Evolutionary conservation across 2,888 invertebrate genomes (phyloP), one percentile per base, ranked within the genome.

Genomic region (Xestia rhomboidea): DNA sequence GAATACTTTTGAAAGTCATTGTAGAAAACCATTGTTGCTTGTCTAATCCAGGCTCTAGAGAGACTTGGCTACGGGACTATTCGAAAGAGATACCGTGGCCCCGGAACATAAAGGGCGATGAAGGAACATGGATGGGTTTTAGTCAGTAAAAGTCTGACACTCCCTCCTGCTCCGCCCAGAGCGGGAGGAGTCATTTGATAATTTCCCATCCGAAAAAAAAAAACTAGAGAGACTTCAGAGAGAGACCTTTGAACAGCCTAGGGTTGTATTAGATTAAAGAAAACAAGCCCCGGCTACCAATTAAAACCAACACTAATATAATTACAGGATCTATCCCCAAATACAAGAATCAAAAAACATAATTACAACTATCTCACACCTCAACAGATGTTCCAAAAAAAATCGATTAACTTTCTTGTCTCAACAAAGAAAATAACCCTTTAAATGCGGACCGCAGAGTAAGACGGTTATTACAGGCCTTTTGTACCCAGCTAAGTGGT

Each of bases 401-500:
- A 88, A 68, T 51, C 79, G 81, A 87, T 89, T 87, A 88, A 88
- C 84, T 91, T 88, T 89, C 90, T 87, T 91, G 89, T 89, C 88
- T 82, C 85, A 89, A 92, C 92, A 93, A 93, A 91, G 91, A 93
- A 93, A 69, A 93, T 92, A 92, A 91, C 92, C 93, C 93, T 92
- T 87, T 90, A 90, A 90, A 89, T 41, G 79, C 86, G 82, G 87
- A 92, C 93, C 93, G 87, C 93, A 93, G 90, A 85, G 77, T 81
- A 89, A 90, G 88, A 87, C 89, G 88, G 77, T 88, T 85, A 88
- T 88, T 88, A 88, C 34, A 78, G 81, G 79, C 89, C 89, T 91
- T 92, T 92, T 91, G 89, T 86, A 87, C 84, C 89, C 90, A 90
- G 89, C 93, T 94, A 96, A 95, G 95, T 94, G 96, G 96, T 95